Evolutionary conservation across 2,113 vertebrate genomes (phyloP), one percentile per base, ranked within the genome.

Genomic region (Hippolais icterina): DNA sequence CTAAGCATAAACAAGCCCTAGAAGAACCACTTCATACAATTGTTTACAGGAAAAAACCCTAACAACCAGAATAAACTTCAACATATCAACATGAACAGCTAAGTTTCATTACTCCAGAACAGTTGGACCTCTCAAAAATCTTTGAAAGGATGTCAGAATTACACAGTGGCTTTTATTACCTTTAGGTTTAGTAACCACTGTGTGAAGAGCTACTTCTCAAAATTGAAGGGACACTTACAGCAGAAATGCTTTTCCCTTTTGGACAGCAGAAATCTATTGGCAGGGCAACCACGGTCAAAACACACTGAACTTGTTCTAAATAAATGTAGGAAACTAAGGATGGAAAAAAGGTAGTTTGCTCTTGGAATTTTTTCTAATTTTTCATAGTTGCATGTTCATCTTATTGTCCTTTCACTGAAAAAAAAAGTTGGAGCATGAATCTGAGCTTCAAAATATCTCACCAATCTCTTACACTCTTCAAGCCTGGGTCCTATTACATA

Each of bases 1-100:
- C 6, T 0, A 0, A 68, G 27, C 3, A 1, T n/a, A 65, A 47
- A 81, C 1, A 2, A 59, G 27, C 14, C 23, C 41, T 41, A 15
- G 23, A 70, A 77, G 22, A 57, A 23, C 5, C 1, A 6, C 15
- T 22, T 17, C 33, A 24, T 41, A 49, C 37, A 71, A 49, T 9
- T 28, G 12, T 53, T 79, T 49, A 69, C 33, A 70, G 52, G n/a
- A 6, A 39, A 23, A 53, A 50, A 70, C 22, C 2, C 6, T 35
- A 28, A 50, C 10, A 28, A 21, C 31, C 24, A 10, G 7, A 50
- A 75, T n/a, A 74, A 91, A 71, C 31, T 20, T 47, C 20, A 41
- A 57, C 20, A 24, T 29, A 53, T 24, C 52, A 88, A 75, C 28
- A 12, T 27, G 6, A 56, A 61, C 19, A 24, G 27, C 29, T 76